phyloP scores from a whole-genome alignment of 2,113 vertebrate species.

The Orycteropus afer region DNA sequence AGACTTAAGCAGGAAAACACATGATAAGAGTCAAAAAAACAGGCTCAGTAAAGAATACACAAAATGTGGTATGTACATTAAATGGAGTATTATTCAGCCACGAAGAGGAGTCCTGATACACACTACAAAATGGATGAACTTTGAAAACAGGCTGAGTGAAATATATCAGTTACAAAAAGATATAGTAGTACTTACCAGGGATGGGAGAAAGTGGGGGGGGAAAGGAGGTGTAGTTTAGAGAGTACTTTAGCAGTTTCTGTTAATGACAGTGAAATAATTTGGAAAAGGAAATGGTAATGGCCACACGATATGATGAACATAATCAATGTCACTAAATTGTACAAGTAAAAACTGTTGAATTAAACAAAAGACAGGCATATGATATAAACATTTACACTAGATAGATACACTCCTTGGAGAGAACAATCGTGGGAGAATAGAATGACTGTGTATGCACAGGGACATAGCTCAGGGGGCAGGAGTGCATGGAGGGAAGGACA shows the following conservation, averaged over 20 bases:
- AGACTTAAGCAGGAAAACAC: background rate
- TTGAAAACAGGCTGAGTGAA: background rate
- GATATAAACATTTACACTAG: too few species aligned
- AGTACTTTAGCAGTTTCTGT: background rate
- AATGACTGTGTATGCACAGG: too few species aligned
- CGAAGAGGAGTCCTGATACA: background rate
- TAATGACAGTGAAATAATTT: background rate
- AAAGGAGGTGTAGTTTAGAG: background rate
- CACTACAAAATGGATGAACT: background rate
- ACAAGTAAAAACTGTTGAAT: too few species aligned
- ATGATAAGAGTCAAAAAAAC: background rate
- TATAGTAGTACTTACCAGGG: background rate
- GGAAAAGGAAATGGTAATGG: background rate
- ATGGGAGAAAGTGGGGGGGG: background rate
- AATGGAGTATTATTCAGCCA: background rate
- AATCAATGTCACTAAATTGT: background rate
- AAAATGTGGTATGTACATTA: background rate
- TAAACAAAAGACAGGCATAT: too few species aligned
- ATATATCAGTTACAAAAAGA: background rate
- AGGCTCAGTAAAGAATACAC: background rate
- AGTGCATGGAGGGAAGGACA: too few species aligned
- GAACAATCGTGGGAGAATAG: too few species aligned
- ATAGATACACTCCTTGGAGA: too few species aligned
- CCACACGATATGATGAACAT: background rate
- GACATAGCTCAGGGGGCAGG: too few species aligned